Conservation (phyloP, 2,797 vertebrate genomes). For the Macroramphosus scolopax region DNA sequence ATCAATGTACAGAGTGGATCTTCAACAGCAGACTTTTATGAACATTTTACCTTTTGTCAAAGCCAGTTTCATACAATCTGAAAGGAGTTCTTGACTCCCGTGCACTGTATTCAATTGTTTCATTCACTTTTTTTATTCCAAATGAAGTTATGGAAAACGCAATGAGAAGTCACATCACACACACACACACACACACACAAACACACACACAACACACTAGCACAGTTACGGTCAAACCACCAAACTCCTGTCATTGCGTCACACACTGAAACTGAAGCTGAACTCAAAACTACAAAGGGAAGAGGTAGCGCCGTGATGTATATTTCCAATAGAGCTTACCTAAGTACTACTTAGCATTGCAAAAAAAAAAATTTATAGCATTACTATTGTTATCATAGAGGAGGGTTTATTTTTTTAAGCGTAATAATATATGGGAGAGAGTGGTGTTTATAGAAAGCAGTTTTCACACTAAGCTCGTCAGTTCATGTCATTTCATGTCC, state of each 20-base stretch:
- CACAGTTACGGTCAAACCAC: conserved; percentile 37
- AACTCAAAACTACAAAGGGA: conserved; percentile 69
- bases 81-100: conserved; percentile 58
- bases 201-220: conserved; percentile 16
- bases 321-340: conserved; percentile 79
- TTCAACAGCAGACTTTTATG: conserved; percentile 36
- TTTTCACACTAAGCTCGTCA: conserved; percentile 79
- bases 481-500: conserved; percentile 68
- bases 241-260: conserved; percentile 50
- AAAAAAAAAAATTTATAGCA: conserved; percentile 75
- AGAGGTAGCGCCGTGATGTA: conserved; percentile 70
- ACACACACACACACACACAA: conserved; percentile 16
- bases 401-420: conserved; percentile 84
- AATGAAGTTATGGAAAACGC: conserved; percentile 42
- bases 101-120: conserved; percentile 66
- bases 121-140: conserved; percentile 59
- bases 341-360: conserved; percentile 79
- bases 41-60: conserved; percentile 40
- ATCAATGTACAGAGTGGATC: conserved; percentile 55
- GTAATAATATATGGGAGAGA: conserved; percentile 84
- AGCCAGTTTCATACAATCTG: conserved; percentile 60
- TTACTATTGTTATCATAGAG: conserved; percentile 82
- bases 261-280: conserved; percentile 64
- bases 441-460: conserved; percentile 77
- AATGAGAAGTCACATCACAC: conserved; percentile 36